Percentiles rank a stretch among this genome's conserved stretches.
Conservation (phyloP, 2,888 invertebrate genomes). For the Saturnia japonica region DNA sequence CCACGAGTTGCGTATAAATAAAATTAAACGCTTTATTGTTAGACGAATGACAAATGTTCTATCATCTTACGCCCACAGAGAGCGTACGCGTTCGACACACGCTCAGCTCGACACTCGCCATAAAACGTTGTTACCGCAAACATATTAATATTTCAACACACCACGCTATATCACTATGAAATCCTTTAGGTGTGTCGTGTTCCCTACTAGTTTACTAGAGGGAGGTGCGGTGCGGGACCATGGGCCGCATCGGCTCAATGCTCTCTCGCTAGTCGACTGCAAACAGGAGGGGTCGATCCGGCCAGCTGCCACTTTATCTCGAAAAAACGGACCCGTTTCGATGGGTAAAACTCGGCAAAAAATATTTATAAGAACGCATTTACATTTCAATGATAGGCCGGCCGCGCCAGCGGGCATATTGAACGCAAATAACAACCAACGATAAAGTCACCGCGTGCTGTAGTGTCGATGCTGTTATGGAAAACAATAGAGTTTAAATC, state of each 20-base stretch:
- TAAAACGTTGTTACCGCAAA: slow-evolving; percentile 62
- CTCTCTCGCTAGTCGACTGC: slow-evolving; percentile 53
- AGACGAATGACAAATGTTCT: slow-evolving; percentile 72
- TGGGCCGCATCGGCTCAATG: slow-evolving; percentile 53
- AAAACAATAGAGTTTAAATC: slow-evolving; percentile 72
- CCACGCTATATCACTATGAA: slow-evolving; percentile 71
- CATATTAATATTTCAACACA: slow-evolving; percentile 75
- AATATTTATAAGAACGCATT: slow-evolving; percentile 51
- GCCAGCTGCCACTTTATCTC: slow-evolving; percentile 71
- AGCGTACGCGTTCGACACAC: slow-evolving; percentile 36
- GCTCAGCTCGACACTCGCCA: slow-evolving; percentile 45
- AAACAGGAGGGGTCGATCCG: slow-evolving; percentile 57
- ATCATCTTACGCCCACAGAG: slow-evolving; percentile 63
- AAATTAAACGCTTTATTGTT: slow-evolving; percentile 74
- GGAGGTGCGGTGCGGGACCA: slow-evolving; percentile 50
- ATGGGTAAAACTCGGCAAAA: slow-evolving; percentile 40
- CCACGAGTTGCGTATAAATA: slow-evolving; percentile 71
- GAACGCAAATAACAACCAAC: slow-evolving; percentile 45
- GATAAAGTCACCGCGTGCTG: slow-evolving; percentile 25
- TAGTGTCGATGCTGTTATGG: slow-evolving; percentile 36
- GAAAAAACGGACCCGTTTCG: slow-evolving; percentile 48
- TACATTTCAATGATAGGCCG: slow-evolving; percentile 59
- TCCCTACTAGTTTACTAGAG: slow-evolving; percentile 47
- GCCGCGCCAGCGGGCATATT: slow-evolving; percentile 44
- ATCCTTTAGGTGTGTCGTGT: slow-evolving; percentile 53